These are phyloP conservation scores for Steatornis caripensis DNA, from an alignment of 2,113 vertebrate species.

Conservation along the genomic window DNA sequence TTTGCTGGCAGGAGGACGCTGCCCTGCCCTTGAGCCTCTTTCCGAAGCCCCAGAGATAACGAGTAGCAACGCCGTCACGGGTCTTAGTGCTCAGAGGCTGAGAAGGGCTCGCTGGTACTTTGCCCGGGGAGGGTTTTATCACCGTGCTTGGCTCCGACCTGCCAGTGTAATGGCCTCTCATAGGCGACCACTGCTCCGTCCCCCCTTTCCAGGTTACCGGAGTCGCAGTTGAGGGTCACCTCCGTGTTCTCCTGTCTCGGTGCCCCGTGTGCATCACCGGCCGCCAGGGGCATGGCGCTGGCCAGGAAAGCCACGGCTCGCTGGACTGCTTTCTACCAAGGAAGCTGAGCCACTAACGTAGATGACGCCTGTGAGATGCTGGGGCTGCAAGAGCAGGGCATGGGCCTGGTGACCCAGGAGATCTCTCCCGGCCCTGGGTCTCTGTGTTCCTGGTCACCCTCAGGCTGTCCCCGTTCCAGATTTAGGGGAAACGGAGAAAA, in stretches of 20 bases:
- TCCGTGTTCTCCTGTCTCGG: accelerated
- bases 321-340: background rate
- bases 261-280: background rate
- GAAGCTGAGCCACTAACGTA: background rate
- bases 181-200: accelerated
- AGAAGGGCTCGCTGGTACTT: background rate
- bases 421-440: background rate
- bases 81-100: background rate
- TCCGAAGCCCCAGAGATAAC: background rate
- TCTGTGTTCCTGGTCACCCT: background rate
- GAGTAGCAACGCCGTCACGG: accelerated
- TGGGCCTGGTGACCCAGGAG: background rate
- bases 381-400: background rate
- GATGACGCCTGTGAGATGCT: background rate
- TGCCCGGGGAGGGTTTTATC: background rate
- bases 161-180: accelerated
- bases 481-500: background rate
- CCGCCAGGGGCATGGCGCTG: accelerated
- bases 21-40: background rate
- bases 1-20: accelerated
- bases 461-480: background rate
- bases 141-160: background rate
- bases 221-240: background rate
- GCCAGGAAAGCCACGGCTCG: background rate
- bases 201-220: background rate